Base-by-base conservation (phyloP, 2,888 invertebrate species). In the Myathropa florea region DNA sequence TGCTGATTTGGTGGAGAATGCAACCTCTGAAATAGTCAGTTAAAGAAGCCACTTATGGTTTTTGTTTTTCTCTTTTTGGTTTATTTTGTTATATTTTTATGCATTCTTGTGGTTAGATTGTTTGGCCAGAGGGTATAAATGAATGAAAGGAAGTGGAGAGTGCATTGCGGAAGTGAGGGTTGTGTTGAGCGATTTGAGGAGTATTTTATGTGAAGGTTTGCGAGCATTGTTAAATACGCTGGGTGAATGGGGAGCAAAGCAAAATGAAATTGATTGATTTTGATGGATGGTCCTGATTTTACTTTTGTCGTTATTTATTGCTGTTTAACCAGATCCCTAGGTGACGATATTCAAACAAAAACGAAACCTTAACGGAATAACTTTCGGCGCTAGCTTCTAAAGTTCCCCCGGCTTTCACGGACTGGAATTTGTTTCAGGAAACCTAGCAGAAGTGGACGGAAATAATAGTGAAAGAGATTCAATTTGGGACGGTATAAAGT, bases 1-100 rank as follows among this genome's bases (percentile, higher is more conserved):
- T 90, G 71, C 89, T 89, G 88, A 88, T 88, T 90, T 91, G 90
- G 90, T 90, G 90, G 90, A 90, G 91, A 91, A 90, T 89, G 91
- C 90, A 90, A 92, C 91, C 91, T 92, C 92, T 92, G 92, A 89
- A 92, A 92, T 89, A 91, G 90, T 89, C 89, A 90, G 89, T 89
- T 90, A 88, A 89, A 89, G 88, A 89, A 89, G 88, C 90, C 90
- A 88, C 90, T 88, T 89, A 90, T 90, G 90, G 88, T 90, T 89
- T 89, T 88, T 84, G 88, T 86, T 76, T 82, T 79, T 77, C 33
- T 55, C 55, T 67, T 88, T 82, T 80, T 76, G 23, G 71, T 76
- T 64, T 60, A n/a, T 59, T 81, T 60, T 70, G 26, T 60, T 64
- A 64, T 79, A 39, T 39, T 80, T 76, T 71, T 65, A 80, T 80